Conservation (phyloP, 2,888 invertebrate genomes). For the Fabriciana adippe region DNA sequence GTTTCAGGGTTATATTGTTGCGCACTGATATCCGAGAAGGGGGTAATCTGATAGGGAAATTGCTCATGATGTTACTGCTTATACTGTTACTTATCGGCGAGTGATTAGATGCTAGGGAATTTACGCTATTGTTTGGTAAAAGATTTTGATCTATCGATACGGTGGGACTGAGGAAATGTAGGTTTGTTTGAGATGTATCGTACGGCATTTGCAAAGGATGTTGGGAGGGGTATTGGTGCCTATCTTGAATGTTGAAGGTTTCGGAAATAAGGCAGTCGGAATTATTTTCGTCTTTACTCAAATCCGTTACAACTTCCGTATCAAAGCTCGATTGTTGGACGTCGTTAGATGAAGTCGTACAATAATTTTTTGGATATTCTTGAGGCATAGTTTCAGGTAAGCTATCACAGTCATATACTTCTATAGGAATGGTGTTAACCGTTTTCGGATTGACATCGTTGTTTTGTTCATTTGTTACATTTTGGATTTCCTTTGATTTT, state of each 20-base stretch:
- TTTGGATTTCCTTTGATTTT: constrained; percentile 48
- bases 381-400: constrained; percentile 64
- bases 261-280: constrained; percentile 71
- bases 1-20: constrained; percentile 69
- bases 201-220: constrained; percentile 60
- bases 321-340: constrained; percentile 54
- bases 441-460: constrained; percentile 53
- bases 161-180: constrained; percentile 65
- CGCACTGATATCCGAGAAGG: constrained; percentile 59
- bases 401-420: constrained; percentile 73
- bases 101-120: constrained; percentile 59
- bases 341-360: constrained; percentile 51
- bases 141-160: constrained; percentile 64
- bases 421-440: constrained; percentile 67
- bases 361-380: constrained; percentile 63
- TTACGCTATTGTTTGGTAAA: constrained; percentile 59
- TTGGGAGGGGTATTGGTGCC: constrained; percentile 61
- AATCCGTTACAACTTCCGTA: constrained; percentile 59
- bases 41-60: constrained; percentile 69
- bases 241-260: constrained; percentile 61
- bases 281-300: constrained; percentile 70
- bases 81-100: constrained; percentile 58
- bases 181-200: constrained; percentile 57
- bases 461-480: constrained; percentile 48
- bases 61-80: constrained; percentile 69